Percentiles rank a stretch among this genome's conserved stretches.
Evolutionary conservation across 2,113 vertebrate genomes (phyloP).

Genomic region (Calonectris borealis): DNA sequence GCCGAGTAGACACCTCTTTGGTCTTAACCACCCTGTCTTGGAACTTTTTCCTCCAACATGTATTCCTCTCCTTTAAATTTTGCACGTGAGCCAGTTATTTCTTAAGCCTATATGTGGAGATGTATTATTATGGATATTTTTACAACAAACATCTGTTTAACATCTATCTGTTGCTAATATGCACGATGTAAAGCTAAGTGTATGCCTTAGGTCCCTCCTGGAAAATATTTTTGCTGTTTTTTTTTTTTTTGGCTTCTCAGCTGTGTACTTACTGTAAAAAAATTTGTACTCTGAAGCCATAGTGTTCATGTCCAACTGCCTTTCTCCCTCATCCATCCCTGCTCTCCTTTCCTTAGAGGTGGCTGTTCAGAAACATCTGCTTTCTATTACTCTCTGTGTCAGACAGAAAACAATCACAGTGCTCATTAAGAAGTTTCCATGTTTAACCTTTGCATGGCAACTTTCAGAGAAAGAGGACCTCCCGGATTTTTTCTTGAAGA

Average conservation of each 20-base stretch:
- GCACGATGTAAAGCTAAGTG: neutral
- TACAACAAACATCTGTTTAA: conserved; percentile 18
- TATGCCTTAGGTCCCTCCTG: neutral
- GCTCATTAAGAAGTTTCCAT: conserved; percentile 26
- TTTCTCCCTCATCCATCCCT: neutral
- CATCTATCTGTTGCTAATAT: neutral
- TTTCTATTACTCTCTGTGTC: conserved; percentile 3
- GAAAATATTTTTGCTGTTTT: neutral
- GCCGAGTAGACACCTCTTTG: neutral
- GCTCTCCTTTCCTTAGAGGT: neutral
- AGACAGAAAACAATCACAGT: conserved; percentile 3
- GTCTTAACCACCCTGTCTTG: neutral
- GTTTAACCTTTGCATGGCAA: neutral
- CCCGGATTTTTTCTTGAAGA: neutral
- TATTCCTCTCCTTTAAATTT: neutral
- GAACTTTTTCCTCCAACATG: neutral
- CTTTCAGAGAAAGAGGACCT: conserved; percentile 2
- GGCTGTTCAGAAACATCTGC: conserved; percentile 1
- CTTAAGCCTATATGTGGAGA: neutral
- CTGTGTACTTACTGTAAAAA: neutral
- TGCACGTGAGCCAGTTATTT: neutral
- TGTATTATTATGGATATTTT: neutral
- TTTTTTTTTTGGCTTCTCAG: neutral
- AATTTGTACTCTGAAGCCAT: neutral
- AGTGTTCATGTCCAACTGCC: neutral